Base-by-base conservation (phyloP, 2,113 vertebrate genomes). In the Telmatochromis sp. region DNA sequence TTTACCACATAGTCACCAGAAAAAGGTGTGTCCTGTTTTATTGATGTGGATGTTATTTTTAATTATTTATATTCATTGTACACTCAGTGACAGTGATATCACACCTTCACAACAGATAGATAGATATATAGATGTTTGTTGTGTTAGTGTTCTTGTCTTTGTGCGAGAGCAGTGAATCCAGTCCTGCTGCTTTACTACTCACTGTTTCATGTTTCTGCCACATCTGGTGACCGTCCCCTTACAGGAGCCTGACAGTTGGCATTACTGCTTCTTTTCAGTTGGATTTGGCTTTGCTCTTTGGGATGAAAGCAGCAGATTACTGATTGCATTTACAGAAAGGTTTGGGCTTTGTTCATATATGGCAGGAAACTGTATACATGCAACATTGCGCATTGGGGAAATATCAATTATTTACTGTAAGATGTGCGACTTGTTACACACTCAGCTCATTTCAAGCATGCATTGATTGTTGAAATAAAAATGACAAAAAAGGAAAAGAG, bases 171-270 rank as follows among this genome's bases (percentile, higher is more conserved):
- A 3, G 45, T 35, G 40, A 70, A 37, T 75, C 70, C 40, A 73
- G 15, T 47, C 21, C 14, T 75, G 15, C 54, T 57, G 68, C 21
- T 81, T 26, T 60, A 15, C 31, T 12, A n/a, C 58, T 54, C 83
- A 33, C 51, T 45, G 68, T 23, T 70, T 45, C 65, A 82, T 68
- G 33, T 87, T 85, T 58, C 49, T 94, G 70, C 85, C 70, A 86
- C 35, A 90, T 86, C 87, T 84, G 81, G 65, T 47, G 47, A 40
- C 87, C 17, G 31, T 87, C 85, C 80, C 83, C 88, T 83, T 73
- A 93, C 70, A 88, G 86, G 60, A 89, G 91, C 81, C 91, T 88
- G 92, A 87, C 86, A 91, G 89, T 89, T 91, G 79, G 92, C 90
- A 91, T 94, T 23, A 91, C 86, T 92, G 86, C 89, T 91, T 83